Percentiles rank a stretch among this genome's conserved stretches.
Conservation (phyloP, 2,113 vertebrate genomes). For the Sebastes fasciatus region DNA sequence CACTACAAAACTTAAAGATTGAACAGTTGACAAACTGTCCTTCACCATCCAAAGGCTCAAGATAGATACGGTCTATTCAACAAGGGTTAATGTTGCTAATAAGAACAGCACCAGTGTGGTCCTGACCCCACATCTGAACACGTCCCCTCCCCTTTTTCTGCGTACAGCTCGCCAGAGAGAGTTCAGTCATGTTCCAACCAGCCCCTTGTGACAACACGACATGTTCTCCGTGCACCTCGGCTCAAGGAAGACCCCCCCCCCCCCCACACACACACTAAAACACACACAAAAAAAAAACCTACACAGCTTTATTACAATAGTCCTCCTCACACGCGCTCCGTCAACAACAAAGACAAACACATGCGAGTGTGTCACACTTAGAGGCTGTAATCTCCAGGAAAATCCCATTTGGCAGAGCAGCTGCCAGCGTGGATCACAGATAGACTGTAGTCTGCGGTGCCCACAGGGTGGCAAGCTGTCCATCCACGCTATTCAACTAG, state of each 20-base stretch:
- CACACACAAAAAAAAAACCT: conserved; percentile 15
- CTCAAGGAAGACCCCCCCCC: conserved; percentile 35
- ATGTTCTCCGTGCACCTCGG: conserved; percentile 68
- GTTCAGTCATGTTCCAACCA: conserved; percentile 71
- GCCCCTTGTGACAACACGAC: conserved; percentile 72
- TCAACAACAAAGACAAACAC: conserved; percentile 80
- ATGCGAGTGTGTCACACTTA: conserved; percentile 76
- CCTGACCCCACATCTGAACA: conserved; percentile 57
- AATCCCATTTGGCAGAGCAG: conserved; percentile 87
- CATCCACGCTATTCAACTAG: conserved; percentile 63
- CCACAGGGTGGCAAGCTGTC: conserved; percentile 86
- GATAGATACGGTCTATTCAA: background rate
- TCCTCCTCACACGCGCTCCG: conserved; percentile 55
- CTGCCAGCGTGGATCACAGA: conserved; percentile 83
- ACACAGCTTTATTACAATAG: conserved; percentile 62
- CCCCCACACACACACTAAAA: conserved; percentile 4
- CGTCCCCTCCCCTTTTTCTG: conserved; percentile 16
- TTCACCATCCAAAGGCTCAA: background rate
- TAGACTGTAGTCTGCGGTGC: conserved; percentile 72
- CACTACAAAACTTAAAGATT: no score
- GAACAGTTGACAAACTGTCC: background rate
- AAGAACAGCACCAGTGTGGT: conserved; percentile 39
- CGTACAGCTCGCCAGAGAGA: conserved; percentile 58
- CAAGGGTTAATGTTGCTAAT: conserved; percentile 39
- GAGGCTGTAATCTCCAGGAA: conserved; percentile 84